A percentile compares a stretch with the other conserved stretches of the same genome.
Conservation (phyloP, 2,888 invertebrate species). For the Pyrocoelia pectoralis region DNA sequence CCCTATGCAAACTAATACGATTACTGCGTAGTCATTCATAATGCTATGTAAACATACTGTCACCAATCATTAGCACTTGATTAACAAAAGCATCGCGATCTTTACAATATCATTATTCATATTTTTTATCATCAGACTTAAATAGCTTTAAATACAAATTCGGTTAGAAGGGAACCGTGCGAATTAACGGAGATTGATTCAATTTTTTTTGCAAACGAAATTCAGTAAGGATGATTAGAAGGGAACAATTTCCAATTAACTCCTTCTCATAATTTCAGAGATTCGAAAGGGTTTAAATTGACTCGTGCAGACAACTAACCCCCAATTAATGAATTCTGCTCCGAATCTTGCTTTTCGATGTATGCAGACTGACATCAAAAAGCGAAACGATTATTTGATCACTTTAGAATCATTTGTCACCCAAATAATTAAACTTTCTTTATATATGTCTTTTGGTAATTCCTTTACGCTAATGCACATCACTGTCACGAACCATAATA, state of each 20-base stretch:
- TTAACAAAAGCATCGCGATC: slow-evolving; percentile 48
- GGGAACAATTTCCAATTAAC: slow-evolving; percentile 58
- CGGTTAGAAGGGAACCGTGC: slow-evolving; percentile 43
- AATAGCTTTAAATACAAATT: slow-evolving; percentile 47
- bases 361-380: slow-evolving; percentile 52
- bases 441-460: slow-evolving; percentile 4
- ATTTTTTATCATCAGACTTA: slow-evolving; percentile 45
- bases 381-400: slow-evolving; percentile 31
- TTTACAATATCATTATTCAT: slow-evolving; percentile 39
- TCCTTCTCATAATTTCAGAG: slow-evolving; percentile 56
- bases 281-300: slow-evolving; percentile 54
- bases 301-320: slow-evolving; percentile 53
- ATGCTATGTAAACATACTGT: slow-evolving; percentile 53
- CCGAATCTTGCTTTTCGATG: slow-evolving; percentile 48
- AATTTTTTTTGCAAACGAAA: slow-evolving; percentile 46
- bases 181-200: slow-evolving; percentile 49
- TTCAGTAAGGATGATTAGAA: slow-evolving; percentile 43
- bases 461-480: background rate
- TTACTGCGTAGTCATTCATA: slow-evolving; percentile 51
- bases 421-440: slow-evolving; percentile 21
- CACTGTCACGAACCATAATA: slow-evolving; percentile 41
- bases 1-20: slow-evolving; percentile 44
- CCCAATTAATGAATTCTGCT: slow-evolving; percentile 53
- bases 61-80: slow-evolving; percentile 55
- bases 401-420: slow-evolving; percentile 34